Evolutionary conservation across 2,797 vertebrate species (phyloP).

Genomic region (Myotis myotis): DNA sequence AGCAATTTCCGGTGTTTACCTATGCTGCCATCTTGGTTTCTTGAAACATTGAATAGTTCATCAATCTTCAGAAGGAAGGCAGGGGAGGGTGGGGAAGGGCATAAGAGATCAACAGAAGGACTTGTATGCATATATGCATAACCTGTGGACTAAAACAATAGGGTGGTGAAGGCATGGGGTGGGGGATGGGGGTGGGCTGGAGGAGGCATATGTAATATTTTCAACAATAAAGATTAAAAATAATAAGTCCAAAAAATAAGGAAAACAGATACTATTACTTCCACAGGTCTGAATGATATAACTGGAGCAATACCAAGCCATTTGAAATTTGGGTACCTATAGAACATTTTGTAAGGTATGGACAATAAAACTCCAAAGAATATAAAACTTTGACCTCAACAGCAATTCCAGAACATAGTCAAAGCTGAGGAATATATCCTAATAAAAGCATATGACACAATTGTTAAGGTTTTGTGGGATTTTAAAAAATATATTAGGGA

Average conservation of each 20-base stretch:
- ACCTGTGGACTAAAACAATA: too few species aligned
- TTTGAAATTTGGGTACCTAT: slow-evolving; percentile 59
- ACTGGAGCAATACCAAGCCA: slow-evolving; percentile 66
- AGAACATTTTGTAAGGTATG: slow-evolving; percentile 68
- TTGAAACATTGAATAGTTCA: too few species aligned
- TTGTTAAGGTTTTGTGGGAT: slow-evolving; percentile 45
- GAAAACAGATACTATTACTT: slow-evolving; percentile 75
- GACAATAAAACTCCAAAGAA: slow-evolving; percentile 73
- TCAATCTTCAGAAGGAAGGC: too few species aligned
- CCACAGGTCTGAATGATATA: slow-evolving; percentile 62
- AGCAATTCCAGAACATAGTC: slow-evolving; percentile 51
- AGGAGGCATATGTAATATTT: too few species aligned
- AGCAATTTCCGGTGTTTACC: too few species aligned
- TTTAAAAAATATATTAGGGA: background rate
- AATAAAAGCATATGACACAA: slow-evolving; percentile 57
- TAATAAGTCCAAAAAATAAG: slow-evolving; percentile 44
- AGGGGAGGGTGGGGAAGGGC: too few species aligned
- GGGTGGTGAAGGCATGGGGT: too few species aligned
- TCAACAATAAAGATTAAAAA: slow-evolving; percentile 7
- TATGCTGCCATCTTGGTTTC: too few species aligned
- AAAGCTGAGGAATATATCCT: slow-evolving; percentile 51
- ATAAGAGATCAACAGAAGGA: too few species aligned
- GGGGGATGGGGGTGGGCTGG: too few species aligned
- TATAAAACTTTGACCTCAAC: slow-evolving; percentile 19
- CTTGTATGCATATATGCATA: too few species aligned